Evolutionary conservation across 2,113 vertebrate species (phyloP), one percentile per base, ranked within the genome.

Genomic region (Mesitornis unicolor): DNA sequence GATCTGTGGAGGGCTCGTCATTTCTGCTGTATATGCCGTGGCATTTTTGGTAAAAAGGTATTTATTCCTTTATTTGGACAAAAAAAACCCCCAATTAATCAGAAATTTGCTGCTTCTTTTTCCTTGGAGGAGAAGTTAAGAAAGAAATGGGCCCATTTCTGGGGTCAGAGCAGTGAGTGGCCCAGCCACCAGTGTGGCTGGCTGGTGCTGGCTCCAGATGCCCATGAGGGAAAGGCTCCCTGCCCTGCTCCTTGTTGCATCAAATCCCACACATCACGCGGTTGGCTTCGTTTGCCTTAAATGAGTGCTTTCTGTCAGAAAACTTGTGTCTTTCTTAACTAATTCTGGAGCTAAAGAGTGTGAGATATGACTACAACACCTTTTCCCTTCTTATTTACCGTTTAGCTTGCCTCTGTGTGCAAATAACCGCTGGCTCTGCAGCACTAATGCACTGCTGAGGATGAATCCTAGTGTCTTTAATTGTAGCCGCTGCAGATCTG

Each of bases 401-500:
- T 63, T 92, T 87, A 69, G 25, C 65, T 16, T 0, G 0, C n/a
- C 31, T 82, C 61, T 91, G 10, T 33, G 45, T 69, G 56, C 67
- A 57, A 79, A 24, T 84, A 89, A 76, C 77, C 69, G 26, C 0
- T 3, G 48, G 53, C 40, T 93, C 42, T 53, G 43, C 6, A 7
- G 68, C 87, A 45, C 61, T 69, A 87, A 56, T 12, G 36, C 50
- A 7, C 60, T 31, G 45, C 38, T 82, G 91, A 78, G 65, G 69
- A 57, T 77, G 91, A 85, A 88, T 91, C 63, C 45, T 61, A 16
- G 53, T n/a, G 35, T 69, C 70, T 93, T 95, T 90, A 93, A 94
- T 94, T 94, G 85, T 90, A 87, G 64, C 59, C 61, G 57, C 69
- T 88, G 85, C 85, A 91, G 71, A 70, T 80, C 84, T 95, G 82